Percentiles rank a stretch among this genome's conserved stretches.
These are phyloP conservation scores for Hirtodrosophila cameraria DNA, from an alignment of 2,888 invertebrate species.

Conservation along the genomic window DNA sequence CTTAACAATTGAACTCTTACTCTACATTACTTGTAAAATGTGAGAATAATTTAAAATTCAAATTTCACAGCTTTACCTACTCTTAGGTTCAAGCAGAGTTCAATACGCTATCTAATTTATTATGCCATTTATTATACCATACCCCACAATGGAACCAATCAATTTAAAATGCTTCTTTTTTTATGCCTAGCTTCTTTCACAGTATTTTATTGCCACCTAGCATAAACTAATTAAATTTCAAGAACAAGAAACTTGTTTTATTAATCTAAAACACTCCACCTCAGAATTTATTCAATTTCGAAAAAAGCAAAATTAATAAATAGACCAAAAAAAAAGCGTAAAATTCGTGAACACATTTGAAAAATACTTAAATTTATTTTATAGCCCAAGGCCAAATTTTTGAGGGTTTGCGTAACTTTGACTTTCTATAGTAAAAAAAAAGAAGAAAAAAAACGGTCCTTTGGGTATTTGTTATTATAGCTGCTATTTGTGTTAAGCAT, in stretches of 20 bases:
- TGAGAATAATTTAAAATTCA: too few relatives aligned
- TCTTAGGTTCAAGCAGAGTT: too few relatives aligned
- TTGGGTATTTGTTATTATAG: slow-evolving; percentile 42
- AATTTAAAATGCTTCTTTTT: slow-evolving; percentile 9
- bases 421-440: too few relatives aligned
- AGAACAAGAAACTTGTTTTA: slow-evolving; percentile 12
- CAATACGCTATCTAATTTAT: too few relatives aligned
- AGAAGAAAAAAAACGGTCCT: too few relatives aligned
- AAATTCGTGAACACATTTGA: slow-evolving; percentile 31
- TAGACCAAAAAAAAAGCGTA: slow-evolving; percentile 33
- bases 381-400: slow-evolving; percentile 45
- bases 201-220: slow-evolving; percentile 32
- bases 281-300: slow-evolving; percentile 44
- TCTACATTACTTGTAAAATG: too few relatives aligned
- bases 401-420: slow-evolving; percentile 53
- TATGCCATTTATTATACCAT: too few relatives aligned
- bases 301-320: slow-evolving; percentile 55
- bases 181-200: neutral
- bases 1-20: too few relatives aligned
- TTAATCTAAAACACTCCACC: slow-evolving; percentile 10
- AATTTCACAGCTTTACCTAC: too few relatives aligned
- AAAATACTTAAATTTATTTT: slow-evolving; percentile 73
- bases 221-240: slow-evolving; percentile 43
- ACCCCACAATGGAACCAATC: neutral
- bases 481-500: slow-evolving; percentile 58